Evolutionary conservation across 2,888 invertebrate species (phyloP).

Genomic region (Torymus tubicola): DNA sequence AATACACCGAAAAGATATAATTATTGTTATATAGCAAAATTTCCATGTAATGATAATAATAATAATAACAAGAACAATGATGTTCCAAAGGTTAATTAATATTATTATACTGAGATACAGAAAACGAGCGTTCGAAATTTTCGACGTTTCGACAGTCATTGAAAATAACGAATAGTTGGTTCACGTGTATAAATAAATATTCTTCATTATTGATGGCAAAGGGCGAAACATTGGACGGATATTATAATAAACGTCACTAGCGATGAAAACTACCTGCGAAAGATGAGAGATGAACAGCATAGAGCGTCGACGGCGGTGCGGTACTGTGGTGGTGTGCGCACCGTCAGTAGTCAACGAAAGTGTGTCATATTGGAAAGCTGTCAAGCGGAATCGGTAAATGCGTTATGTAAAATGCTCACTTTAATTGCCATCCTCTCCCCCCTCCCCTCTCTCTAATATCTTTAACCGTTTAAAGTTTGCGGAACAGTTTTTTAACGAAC

Average conservation of each 20-base stretch:
- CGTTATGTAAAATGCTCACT: constrained; percentile 46
- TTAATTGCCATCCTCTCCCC: constrained; percentile 22
- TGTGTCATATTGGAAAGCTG: constrained; percentile 52
- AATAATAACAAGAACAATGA: no score
- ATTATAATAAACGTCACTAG: constrained; percentile 34
- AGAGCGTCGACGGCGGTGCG: no score
- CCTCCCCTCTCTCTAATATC: constrained; percentile 1
- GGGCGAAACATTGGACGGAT: constrained; percentile 9
- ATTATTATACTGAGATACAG: no score
- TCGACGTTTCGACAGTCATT: no score
- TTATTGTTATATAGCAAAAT: no score
- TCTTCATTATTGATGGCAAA: constrained; percentile 1
- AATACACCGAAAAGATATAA: no score
- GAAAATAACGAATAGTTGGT: background rate
- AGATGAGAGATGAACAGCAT: background rate
- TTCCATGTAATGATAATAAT: no score
- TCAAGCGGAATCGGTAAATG: constrained; percentile 38
- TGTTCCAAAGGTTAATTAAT: no score
- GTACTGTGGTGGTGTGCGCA: no score
- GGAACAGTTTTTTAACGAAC: constrained; percentile 6
- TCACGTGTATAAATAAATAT: constrained; percentile 21
- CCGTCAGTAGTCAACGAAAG: constrained; percentile 33
- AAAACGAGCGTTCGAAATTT: no score
- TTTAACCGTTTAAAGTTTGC: constrained; percentile 2
- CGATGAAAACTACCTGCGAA: constrained; percentile 24